Conservation (phyloP, 2,797 vertebrate species). For the Danio kyathit region DNA sequence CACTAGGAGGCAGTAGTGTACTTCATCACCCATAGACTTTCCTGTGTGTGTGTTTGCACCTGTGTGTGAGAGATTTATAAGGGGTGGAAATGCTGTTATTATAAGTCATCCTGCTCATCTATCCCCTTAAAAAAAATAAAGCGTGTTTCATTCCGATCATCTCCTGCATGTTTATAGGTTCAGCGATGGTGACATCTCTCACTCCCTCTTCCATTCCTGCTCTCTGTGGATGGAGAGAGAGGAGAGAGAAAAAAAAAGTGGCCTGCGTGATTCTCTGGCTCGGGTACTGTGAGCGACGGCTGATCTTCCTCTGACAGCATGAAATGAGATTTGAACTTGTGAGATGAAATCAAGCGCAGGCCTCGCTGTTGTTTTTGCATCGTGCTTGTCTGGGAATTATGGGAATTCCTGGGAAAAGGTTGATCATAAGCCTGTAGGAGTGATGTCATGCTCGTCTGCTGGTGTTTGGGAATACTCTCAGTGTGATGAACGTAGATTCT, state of each 20-base stretch:
- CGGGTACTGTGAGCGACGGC: constrained; percentile 71
- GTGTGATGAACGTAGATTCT: not conserved
- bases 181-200: constrained; percentile 56
- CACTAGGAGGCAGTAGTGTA: constrained; percentile 92
- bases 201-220: constrained; percentile 60
- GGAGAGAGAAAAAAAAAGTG: not conserved
- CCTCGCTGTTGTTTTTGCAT: constrained; percentile 4
- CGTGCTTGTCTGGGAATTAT: not conserved
- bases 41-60: constrained; percentile 47
- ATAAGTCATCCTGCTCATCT: constrained; percentile 61
- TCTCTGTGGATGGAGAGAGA: constrained; percentile 52
- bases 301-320: constrained; percentile 81
- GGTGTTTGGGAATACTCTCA: not conserved
- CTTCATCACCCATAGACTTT: constrained; percentile 66
- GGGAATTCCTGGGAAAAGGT: not conserved
- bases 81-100: constrained; percentile 56
- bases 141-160: constrained; percentile 47
- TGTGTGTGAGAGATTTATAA: constrained; percentile 55
- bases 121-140: constrained; percentile 42
- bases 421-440: not conserved
- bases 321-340: constrained; percentile 77
- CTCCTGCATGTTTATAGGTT: constrained; percentile 43
- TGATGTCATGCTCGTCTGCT: constrained; percentile 18
- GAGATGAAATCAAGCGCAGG: constrained; percentile 66
- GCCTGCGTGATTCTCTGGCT: constrained; percentile 46